Percentiles rank a stretch among this genome's conserved stretches.
Evolutionary conservation across 2,113 vertebrate species (phyloP).

Genomic region (Erpornis zantholeuca): DNA sequence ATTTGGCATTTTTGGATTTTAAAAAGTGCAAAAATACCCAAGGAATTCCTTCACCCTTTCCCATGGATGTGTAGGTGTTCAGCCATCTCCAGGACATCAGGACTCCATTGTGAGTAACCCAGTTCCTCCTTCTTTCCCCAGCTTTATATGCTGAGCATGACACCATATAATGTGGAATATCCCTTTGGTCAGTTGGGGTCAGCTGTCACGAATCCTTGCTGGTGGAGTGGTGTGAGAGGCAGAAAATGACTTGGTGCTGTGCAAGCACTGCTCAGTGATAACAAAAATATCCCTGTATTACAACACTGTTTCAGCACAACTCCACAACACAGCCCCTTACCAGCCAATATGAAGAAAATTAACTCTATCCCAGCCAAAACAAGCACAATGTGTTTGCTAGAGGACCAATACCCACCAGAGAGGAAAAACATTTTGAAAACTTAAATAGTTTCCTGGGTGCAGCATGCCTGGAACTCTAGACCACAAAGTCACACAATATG

Average conservation of each 20-base stretch:
- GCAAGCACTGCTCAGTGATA: not conserved
- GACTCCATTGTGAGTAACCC: not conserved
- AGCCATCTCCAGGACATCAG: not conserved
- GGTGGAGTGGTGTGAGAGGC: not conserved
- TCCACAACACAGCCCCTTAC: not conserved
- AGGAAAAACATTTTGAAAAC: not conserved
- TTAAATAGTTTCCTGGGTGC: not conserved
- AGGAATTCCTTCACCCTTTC: not conserved
- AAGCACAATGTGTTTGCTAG: not conserved
- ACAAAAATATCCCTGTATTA: not conserved
- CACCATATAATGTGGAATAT: not conserved
- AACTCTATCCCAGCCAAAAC: not conserved
- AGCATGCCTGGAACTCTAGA: not conserved
- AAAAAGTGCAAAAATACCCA: not conserved
- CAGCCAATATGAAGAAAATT: not conserved
- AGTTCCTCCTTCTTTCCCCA: not conserved
- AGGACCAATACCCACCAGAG: not conserved
- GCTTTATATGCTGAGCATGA: not conserved
- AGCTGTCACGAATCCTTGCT: not conserved
- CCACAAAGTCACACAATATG: not conserved
- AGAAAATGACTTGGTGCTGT: not conserved
- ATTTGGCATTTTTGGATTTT: not conserved
- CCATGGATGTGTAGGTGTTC: not conserved
- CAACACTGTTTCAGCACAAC: not conserved
- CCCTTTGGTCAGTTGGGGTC: accelerated